Evolutionary conservation across 2,113 vertebrate species (phyloP).

Genomic region (Coturnix japonica): DNA sequence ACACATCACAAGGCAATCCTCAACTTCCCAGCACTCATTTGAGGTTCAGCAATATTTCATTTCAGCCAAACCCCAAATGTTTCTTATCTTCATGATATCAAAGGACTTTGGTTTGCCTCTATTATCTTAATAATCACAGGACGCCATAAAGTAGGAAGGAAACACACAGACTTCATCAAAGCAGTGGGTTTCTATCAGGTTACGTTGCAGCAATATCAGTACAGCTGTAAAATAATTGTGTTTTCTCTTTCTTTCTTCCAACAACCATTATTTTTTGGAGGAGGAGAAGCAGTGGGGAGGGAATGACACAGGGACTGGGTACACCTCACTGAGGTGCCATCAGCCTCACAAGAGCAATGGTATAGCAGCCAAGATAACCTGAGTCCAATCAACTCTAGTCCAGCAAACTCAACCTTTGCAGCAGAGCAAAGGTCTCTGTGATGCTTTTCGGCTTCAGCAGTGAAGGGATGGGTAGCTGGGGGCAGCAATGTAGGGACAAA

Average conservation of each 20-base stretch:
- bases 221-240: background rate
- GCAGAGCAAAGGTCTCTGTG: fast-evolving
- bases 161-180: slow-evolving; percentile 14
- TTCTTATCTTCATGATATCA: slow-evolving; percentile 25
- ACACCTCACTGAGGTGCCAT: background rate
- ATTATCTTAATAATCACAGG: slow-evolving; percentile 1
- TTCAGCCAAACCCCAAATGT: slow-evolving; percentile 6
- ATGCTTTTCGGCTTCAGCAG: background rate
- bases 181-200: background rate
- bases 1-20: background rate
- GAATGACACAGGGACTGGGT: fast-evolving
- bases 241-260: background rate
- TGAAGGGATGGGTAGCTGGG: background rate
- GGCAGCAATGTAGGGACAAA: background rate
- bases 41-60: background rate
- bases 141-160: slow-evolving; percentile 2
- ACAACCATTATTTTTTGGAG: background rate
- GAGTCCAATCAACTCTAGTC: fast-evolving
- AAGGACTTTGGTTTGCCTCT: slow-evolving; percentile 55
- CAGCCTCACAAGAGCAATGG: background rate
- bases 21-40: background rate
- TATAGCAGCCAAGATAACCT: background rate
- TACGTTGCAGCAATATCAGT: background rate
- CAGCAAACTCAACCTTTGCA: background rate
- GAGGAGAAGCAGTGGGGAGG: background rate